Percentiles rank a stretch among this genome's conserved stretches.
phyloP scores from a whole-genome alignment of 2,888 invertebrate genomes.

The Drosophila anceps region DNA sequence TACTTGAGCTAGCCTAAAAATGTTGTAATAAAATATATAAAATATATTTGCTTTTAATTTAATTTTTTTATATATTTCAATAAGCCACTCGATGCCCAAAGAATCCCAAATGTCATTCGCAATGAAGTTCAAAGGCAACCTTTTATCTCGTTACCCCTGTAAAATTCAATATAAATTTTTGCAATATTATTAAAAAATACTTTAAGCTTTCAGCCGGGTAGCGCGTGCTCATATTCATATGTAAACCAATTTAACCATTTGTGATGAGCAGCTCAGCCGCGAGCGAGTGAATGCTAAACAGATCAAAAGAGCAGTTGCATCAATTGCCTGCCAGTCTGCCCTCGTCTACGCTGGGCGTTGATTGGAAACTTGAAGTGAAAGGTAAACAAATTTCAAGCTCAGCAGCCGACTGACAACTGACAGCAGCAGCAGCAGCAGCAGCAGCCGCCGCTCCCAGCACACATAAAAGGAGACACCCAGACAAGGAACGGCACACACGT shows the following conservation, averaged over 20 bases:
- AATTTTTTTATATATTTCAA: background rate
- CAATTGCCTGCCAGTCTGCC: constrained; percentile 50
- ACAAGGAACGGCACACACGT: constrained; percentile 21
- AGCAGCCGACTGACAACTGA: constrained; percentile 26
- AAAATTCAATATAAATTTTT: background rate
- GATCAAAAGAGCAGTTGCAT: constrained; percentile 63
- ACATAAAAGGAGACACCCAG: constrained; percentile 11
- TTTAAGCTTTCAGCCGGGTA: background rate
- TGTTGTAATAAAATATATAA: background rate
- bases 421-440: constrained; percentile 14
- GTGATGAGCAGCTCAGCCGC: constrained; percentile 33
- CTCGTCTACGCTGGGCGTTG: constrained; percentile 24
- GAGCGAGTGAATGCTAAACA: constrained; percentile 41
- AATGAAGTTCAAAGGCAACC: constrained; percentile 1
- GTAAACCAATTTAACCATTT: constrained; percentile 7
- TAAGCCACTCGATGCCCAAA: background rate
- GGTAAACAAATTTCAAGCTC: constrained; percentile 39
- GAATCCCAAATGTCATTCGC: background rate
- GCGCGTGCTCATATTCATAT: background rate
- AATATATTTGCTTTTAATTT: background rate
- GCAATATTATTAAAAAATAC: background rate
- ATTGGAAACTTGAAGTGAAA: constrained; percentile 33
- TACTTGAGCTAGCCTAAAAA: background rate
- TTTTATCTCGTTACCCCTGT: background rate
- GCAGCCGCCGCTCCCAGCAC: constrained; percentile 9